Percentiles rank a stretch among this genome's conserved stretches.
Evolutionary conservation across 2,888 invertebrate species (phyloP).

Genomic region (Eristalis pertinax): DNA sequence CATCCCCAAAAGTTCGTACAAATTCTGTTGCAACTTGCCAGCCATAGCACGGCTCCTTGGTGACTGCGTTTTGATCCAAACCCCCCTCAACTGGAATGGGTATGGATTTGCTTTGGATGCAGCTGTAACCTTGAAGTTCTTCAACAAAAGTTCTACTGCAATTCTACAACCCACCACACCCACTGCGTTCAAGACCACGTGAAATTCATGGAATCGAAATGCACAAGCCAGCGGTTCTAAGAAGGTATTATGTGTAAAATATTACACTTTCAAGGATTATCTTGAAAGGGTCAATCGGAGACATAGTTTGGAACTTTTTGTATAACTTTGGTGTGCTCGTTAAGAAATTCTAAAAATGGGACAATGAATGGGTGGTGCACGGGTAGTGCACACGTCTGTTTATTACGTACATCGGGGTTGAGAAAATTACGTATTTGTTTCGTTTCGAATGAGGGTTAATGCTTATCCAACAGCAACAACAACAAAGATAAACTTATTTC

Average conservation of each 20-base stretch:
- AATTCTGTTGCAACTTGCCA: background rate
- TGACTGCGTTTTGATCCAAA: background rate
- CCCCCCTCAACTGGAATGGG: background rate
- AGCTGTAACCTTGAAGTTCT: background rate
- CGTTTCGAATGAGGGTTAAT: too few relatives aligned
- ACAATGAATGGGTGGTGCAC: too few relatives aligned
- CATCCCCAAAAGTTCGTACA: background rate
- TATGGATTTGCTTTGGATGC: background rate
- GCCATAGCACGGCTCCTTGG: background rate
- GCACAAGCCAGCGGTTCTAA: background rate
- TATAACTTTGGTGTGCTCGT: background rate
- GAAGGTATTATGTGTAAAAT: background rate
- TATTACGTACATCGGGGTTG: too few relatives aligned
- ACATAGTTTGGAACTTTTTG: background rate
- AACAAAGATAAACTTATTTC: background rate
- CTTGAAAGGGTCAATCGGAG: background rate
- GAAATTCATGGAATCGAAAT: background rate
- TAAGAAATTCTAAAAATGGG: background rate
- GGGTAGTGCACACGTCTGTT: too few relatives aligned
- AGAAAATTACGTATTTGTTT: too few relatives aligned
- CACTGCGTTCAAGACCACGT: background rate
- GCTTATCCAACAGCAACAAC: too few relatives aligned
- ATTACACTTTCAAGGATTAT: background rate
- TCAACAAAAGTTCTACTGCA: background rate
- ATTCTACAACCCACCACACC: background rate